A percentile compares a stretch with the other conserved stretches of the same genome.
Evolutionary conservation across 2,888 invertebrate species (phyloP).

Genomic region (Notocelia uddmanniana): DNA sequence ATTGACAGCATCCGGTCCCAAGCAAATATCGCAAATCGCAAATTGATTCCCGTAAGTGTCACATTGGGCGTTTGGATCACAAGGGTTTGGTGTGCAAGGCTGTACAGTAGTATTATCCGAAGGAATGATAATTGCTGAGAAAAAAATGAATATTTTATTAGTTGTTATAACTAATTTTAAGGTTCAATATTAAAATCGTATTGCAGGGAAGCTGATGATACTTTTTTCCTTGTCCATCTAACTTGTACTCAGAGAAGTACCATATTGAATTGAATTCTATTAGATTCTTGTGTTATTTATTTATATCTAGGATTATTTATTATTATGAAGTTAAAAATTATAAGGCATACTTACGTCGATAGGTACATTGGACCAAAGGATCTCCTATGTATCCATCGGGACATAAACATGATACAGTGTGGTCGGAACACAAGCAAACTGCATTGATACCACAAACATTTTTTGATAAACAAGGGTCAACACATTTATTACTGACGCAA

Average conservation of each 20-base stretch:
- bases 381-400: conserved; percentile 92
- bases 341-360: conserved; percentile 73
- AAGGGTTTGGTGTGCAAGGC: conserved; percentile 93
- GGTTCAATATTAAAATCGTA: no score
- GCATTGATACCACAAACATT: conserved; percentile 93
- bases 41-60: conserved; percentile 90
- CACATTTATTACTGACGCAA: conserved; percentile 91
- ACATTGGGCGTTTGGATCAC: conserved; percentile 89
- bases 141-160: conserved; percentile 7
- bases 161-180: no score
- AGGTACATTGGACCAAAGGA: conserved; percentile 91
- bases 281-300: not conserved
- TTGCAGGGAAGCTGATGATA: no score
- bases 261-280: no score
- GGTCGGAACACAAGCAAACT: conserved; percentile 91
- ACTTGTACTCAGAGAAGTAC: no score
- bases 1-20: conserved; percentile 87
- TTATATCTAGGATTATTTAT: not conserved
- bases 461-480: conserved; percentile 89
- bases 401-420: conserved; percentile 93
- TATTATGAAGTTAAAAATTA: not conserved
- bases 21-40: conserved; percentile 92
- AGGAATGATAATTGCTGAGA: conserved; percentile 82
- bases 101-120: conserved; percentile 87
- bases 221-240: no score